These are phyloP conservation scores for Acleris emargana DNA, from an alignment of 2,888 invertebrate genomes.

Conservation along the genomic window DNA sequence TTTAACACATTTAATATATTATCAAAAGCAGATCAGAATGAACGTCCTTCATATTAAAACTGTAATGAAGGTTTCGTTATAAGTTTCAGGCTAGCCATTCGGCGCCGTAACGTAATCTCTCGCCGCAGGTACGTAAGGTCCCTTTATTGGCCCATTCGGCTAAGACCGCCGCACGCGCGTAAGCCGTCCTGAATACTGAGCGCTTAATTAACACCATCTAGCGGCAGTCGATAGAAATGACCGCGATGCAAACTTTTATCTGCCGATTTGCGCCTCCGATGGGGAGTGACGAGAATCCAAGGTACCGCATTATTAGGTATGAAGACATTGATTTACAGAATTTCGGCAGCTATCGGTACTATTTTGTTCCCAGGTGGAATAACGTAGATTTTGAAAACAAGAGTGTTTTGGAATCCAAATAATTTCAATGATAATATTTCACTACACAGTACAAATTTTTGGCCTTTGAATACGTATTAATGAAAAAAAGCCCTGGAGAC, in stretches of 20 bases:
- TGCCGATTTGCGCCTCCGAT: conserved; percentile 20
- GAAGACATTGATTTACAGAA: conserved; percentile 9
- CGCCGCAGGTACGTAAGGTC: conserved; percentile 25
- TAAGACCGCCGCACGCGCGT: conserved; percentile 25
- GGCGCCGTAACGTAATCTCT: conserved; percentile 3
- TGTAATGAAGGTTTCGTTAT: background rate
- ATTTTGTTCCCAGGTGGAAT: too few species aligned
- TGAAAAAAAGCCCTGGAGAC: too few species aligned
- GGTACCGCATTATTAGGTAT: conserved; percentile 18
- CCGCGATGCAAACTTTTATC: conserved; percentile 31
- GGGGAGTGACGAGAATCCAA: conserved; percentile 20
- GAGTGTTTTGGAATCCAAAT: too few species aligned
- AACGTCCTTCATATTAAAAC: too few species aligned
- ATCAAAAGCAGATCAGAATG: too few species aligned
- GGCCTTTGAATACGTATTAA: too few species aligned
- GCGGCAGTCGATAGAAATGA: conserved; percentile 32
- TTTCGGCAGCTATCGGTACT: too few species aligned
- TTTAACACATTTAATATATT: too few species aligned
- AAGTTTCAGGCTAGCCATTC: background rate
- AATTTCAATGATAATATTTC: too few species aligned
- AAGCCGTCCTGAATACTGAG: conserved; percentile 33
- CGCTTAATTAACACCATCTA: conserved; percentile 34
- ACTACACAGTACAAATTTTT: too few species aligned
- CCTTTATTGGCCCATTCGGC: conserved; percentile 31
- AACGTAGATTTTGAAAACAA: too few species aligned